Percentiles rank a stretch among this genome's conserved stretches.
Evolutionary conservation across 2,797 vertebrate species (phyloP).

Genomic region (Pteropus rufus): DNA sequence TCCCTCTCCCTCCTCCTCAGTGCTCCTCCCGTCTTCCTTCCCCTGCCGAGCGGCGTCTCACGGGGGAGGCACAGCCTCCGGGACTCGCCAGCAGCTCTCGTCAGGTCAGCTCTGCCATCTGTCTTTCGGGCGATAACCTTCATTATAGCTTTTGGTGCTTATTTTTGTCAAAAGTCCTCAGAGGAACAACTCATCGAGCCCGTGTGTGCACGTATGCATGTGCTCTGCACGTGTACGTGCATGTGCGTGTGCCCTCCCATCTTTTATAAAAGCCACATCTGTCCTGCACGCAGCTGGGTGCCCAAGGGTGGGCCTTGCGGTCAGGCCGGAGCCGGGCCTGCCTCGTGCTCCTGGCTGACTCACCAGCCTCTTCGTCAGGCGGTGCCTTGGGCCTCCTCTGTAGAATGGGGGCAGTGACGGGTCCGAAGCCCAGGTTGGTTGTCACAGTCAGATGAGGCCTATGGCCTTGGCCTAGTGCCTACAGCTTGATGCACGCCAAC

Average conservation of each 20-base stretch:
- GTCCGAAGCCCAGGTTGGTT: too few species aligned
- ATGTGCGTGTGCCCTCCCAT: neutral
- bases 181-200: neutral
- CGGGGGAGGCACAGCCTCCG: neutral
- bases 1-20: neutral
- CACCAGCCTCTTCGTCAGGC: neutral
- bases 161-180: neutral
- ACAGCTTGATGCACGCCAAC: neutral
- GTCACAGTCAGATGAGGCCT: too few species aligned
- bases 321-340: too few species aligned
- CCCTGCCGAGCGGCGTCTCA: neutral
- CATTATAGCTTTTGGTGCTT: neutral
- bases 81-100: neutral
- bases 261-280: neutral
- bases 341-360: too few species aligned
- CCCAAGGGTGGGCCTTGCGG: rapidly evolving
- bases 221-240: rapidly evolving
- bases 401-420: neutral
- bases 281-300: neutral
- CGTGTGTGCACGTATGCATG: rapidly evolving
- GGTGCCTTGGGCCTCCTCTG: too few species aligned
- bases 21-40: neutral
- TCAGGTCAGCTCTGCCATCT: neutral
- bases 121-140: neutral
- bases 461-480: rapidly evolving